Percentiles rank a stretch among this genome's conserved stretches.
Conservation (phyloP, 2,797 vertebrate species). For the Aselliscus stoliczkanus region DNA sequence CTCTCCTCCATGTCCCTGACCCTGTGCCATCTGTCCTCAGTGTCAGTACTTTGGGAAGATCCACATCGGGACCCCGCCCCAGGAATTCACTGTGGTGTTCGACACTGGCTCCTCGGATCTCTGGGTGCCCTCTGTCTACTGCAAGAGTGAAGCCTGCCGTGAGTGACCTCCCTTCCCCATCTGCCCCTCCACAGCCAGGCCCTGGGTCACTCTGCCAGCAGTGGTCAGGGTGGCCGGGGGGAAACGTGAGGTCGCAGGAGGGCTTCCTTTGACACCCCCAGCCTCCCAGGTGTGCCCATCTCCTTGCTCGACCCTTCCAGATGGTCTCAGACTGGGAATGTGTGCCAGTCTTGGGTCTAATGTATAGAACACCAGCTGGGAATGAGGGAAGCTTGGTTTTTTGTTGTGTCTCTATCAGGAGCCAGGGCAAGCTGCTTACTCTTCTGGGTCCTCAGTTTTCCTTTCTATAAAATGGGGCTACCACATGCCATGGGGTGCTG, state of each 20-base stretch:
- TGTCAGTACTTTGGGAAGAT: conserved; percentile 84
- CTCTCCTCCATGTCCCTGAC: neutral
- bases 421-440: neutral
- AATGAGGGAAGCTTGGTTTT: neutral
- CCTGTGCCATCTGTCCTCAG: conserved; percentile 50
- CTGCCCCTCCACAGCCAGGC: fast-evolving
- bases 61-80: conserved; percentile 84
- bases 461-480: neutral
- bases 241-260: fast-evolving
- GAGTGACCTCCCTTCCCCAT: conserved; percentile 56
- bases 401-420: neutral
- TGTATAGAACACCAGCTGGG: neutral
- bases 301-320: neutral
- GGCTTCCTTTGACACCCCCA: neutral
- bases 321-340: no score
- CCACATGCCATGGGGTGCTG: fast-evolving
- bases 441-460: neutral
- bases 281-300: fast-evolving
- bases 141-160: conserved; percentile 83
- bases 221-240: neutral
- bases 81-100: conserved; percentile 86
- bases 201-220: fast-evolving
- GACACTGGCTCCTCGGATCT: conserved; percentile 87
- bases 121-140: conserved; percentile 86
- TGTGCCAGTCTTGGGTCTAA: neutral